phyloP scores from a whole-genome alignment of 2,888 invertebrate species.

The Noctua fimbriata region DNA sequence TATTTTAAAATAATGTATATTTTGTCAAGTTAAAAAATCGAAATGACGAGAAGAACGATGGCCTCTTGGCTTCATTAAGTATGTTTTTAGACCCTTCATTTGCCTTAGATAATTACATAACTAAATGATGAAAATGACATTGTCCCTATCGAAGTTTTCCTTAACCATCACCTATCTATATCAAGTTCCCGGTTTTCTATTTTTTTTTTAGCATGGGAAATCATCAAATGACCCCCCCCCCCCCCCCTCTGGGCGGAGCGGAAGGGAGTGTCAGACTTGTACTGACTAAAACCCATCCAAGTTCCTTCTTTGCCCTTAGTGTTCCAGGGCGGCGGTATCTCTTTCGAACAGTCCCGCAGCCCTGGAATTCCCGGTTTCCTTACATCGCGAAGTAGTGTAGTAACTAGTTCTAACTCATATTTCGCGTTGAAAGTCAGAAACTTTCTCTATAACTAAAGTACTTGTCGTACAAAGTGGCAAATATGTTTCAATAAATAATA shows the following conservation, averaged over 20 bases:
- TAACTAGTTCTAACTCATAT: not conserved
- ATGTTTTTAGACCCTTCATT: not conserved
- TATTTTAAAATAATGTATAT: not conserved
- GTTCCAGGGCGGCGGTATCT: too few relatives aligned
- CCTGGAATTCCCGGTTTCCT: not conserved
- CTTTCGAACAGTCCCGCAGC: too few relatives aligned
- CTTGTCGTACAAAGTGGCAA: slow-evolving; percentile 14
- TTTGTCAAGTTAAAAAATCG: not conserved
- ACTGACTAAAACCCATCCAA: too few relatives aligned
- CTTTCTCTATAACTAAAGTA: not conserved
- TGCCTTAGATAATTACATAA: not conserved
- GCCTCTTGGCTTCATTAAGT: not conserved
- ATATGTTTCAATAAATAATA: slow-evolving; percentile 5
- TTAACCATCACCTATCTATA: not conserved
- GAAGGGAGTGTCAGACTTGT: too few relatives aligned
- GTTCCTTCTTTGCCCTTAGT: too few relatives aligned
- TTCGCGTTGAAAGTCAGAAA: slow-evolving; percentile 3
- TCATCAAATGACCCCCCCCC: too few relatives aligned
- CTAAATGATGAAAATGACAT: not conserved
- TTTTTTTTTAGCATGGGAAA: too few relatives aligned
- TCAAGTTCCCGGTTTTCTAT: not conserved
- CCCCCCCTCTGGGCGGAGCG: too few relatives aligned
- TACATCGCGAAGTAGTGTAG: not conserved
- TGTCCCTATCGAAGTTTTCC: not conserved
- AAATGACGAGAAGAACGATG: not conserved